These are phyloP conservation scores for Scatophagus argus DNA, from an alignment of 2,113 vertebrate genomes.

Conservation along the genomic window DNA sequence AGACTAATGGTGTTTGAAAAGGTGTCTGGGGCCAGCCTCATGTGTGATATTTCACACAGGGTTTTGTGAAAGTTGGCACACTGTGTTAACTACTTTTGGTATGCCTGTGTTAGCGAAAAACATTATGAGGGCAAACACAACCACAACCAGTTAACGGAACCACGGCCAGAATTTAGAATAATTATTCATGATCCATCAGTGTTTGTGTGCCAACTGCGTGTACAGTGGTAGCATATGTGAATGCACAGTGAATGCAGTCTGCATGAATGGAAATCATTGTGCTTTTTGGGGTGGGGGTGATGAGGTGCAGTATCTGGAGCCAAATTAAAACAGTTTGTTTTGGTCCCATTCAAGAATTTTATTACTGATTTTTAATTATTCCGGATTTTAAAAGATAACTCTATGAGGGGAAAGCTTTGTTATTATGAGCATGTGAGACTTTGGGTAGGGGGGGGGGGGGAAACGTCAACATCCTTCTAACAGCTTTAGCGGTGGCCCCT, in stretches of 20 bases:
- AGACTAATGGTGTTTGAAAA: constrained; percentile 38
- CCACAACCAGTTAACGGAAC: not conserved
- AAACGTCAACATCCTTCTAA: constrained; percentile 49
- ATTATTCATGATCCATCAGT: not conserved
- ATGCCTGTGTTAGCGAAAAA: constrained; percentile 8
- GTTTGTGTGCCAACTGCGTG: too few relatives aligned
- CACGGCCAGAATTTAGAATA: not conserved
- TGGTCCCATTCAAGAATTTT: too few relatives aligned
- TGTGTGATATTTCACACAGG: constrained; percentile 71
- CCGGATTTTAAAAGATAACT: not conserved
- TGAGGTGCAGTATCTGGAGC: too few relatives aligned
- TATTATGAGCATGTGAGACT: constrained; percentile 7
- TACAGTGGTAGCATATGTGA: constrained; percentile 1
- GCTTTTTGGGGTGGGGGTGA: too few relatives aligned
- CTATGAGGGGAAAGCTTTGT: not conserved
- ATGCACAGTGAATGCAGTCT: not conserved
- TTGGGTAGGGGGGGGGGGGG: constrained; percentile 4
- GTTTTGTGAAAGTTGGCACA: constrained; percentile 45
- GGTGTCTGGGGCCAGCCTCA: constrained; percentile 31
- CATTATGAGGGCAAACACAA: not conserved
- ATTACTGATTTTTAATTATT: not conserved
- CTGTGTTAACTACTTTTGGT: constrained; percentile 23
- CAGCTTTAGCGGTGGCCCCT: constrained; percentile 42
- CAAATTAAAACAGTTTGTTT: too few relatives aligned
- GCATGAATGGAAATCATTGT: constrained; percentile 28